Evolutionary conservation across 2,888 invertebrate species (phyloP).

Genomic region (Dyspetes luteomarginatus): DNA sequence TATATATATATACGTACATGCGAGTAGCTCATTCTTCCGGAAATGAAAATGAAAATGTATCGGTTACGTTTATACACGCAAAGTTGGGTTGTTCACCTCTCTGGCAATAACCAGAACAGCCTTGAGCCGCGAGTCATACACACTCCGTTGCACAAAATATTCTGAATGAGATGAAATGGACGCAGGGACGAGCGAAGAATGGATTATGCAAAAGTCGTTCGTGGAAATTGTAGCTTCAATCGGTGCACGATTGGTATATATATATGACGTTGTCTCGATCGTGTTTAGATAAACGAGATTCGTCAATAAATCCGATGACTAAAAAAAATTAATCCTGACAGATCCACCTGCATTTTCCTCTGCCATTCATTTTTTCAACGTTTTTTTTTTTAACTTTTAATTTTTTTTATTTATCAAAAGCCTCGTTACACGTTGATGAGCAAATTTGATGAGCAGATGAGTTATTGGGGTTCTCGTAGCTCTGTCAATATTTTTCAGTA

Average conservation of each 20-base stretch:
- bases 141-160: not conserved
- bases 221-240: slow-evolving; percentile 9
- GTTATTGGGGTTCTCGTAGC: no score
- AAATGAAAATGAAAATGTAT: slow-evolving; percentile 48
- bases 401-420: not conserved
- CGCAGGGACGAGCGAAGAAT: not conserved
- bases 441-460: no score
- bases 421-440: no score
- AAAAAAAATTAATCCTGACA: not conserved
- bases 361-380: not conserved
- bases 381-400: not conserved
- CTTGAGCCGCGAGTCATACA: not conserved
- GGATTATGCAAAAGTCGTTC: slow-evolving; percentile 29
- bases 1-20: no score
- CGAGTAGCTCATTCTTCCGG: slow-evolving; percentile 35
- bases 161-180: not conserved
- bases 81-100: not conserved
- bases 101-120: not conserved
- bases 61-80: not conserved
- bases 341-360: not conserved
- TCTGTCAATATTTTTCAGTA: no score
- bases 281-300: not conserved
- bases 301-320: not conserved
- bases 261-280: not conserved
- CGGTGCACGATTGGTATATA: not conserved